A percentile compares a stretch with the other conserved stretches of the same genome.
These are phyloP conservation scores for Aphaenogaster floridana DNA, from an alignment of 1,140 invertebrate species.

Conservation along the genomic window DNA sequence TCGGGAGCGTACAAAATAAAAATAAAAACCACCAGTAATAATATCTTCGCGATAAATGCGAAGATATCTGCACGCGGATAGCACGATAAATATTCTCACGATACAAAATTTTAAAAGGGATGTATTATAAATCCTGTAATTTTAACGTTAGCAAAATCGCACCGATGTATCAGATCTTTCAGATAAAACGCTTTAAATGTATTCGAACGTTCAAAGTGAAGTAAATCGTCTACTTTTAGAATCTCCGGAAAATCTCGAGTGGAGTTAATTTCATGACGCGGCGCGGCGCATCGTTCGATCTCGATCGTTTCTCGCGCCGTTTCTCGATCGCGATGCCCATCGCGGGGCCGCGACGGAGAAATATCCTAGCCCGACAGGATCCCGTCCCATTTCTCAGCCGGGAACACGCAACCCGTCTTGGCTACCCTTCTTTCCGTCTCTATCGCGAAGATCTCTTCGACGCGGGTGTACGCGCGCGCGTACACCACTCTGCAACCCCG, in stretches of 20 bases:
- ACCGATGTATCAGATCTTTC: not conserved
- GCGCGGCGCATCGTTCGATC: slow-evolving; percentile 27
- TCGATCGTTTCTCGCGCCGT: not conserved
- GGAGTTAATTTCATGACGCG: slow-evolving; percentile 18
- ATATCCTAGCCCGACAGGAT: slow-evolving; percentile 54
- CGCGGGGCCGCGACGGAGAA: not conserved
- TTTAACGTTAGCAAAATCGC: not conserved
- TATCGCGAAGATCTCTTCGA: slow-evolving; percentile 47
- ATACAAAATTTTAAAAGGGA: not conserved
- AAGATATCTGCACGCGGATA: not conserved
- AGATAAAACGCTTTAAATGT: not conserved
- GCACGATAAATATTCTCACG: not conserved
- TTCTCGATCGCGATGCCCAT: slow-evolving; percentile 22
- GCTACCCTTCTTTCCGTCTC: slow-evolving; percentile 41
- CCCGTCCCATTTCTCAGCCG: slow-evolving; percentile 17
- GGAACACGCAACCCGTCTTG: not conserved
- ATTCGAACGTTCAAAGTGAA: not conserved
- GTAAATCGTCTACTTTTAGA: not conserved
- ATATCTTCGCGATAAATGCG: not conserved
- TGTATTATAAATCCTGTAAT: not conserved
- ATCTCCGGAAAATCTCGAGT: not conserved
- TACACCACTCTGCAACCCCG: slow-evolving; percentile 38
- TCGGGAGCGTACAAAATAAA: not conserved
- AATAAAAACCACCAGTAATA: not conserved
- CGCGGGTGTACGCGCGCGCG: slow-evolving; percentile 28